Evolutionary conservation across 2,888 invertebrate genomes (phyloP), one percentile per base, ranked within the genome.

Genomic region (Drosophila nr. fundita): DNA sequence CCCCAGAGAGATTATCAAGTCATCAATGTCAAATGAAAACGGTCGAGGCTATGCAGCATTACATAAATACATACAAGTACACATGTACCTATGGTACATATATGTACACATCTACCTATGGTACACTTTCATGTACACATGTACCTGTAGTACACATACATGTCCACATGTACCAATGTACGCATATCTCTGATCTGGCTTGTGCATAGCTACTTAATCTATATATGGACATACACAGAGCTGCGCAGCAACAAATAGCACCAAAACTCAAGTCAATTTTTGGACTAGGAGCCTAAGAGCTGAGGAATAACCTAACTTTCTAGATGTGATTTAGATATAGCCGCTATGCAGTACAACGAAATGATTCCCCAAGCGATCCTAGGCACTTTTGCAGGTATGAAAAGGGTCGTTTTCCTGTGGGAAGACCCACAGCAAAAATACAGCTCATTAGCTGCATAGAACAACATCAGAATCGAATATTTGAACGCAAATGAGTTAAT

Each of bases 1-100:
- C 53, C 70, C 60, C 21, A 48, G 71, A 66, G 76, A 71, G 79
- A 65, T 76, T 79, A 78, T 78, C 75, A 78, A 78, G 53, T 32
- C 60, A 53, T 75, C 79, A 78, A 76, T 79, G 79, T 75, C 79
- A 75, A 60, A 52, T 55, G 34, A 64, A 78, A 57, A 63, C 59
- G 49, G 48, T 68, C 71, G 79, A 71, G 79, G 71, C 62, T 58
- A 53, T 42, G 76, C 52, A 62, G 59, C 79, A 68, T 78, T 71
- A 78, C 68, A 68, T 61, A 61, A 66, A n/a, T 32, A 29, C 50
- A 50, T 30, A 11, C n/a, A 32, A 4, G 32, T 32, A 21, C 21
- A n/a, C 5, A n/a, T 40, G 40, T 40, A 40, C 40, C 32, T 32
- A 3, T 32, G 3, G 21, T 21, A 40, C 10, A n/a, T 40, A 10